These are phyloP conservation scores for Dicentrarchus labrax DNA, from an alignment of 2,113 vertebrate species.

Conservation along the genomic window DNA sequence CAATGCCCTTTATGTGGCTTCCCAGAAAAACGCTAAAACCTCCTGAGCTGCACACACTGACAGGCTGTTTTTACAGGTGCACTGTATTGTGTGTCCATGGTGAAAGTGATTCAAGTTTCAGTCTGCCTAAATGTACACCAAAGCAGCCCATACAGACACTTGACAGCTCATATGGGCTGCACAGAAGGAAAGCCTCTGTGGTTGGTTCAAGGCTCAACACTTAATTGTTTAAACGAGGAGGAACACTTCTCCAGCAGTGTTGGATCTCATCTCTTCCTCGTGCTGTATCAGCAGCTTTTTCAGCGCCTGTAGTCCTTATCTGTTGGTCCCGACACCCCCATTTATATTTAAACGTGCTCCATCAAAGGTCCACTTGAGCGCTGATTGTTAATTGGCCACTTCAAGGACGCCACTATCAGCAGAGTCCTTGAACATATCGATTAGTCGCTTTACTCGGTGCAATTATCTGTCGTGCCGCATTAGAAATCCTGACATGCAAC, in stretches of 20 bases:
- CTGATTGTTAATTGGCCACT: slow-evolving; percentile 71
- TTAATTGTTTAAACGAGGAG: slow-evolving; percentile 28
- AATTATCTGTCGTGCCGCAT: slow-evolving; percentile 69
- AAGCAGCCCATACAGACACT: slow-evolving; percentile 21
- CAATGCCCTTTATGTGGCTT: slow-evolving; percentile 67
- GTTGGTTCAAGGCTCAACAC: slow-evolving; percentile 10
- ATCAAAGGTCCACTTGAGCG: slow-evolving; percentile 52
- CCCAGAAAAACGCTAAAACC: slow-evolving; percentile 46
- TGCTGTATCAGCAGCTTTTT: slow-evolving; percentile 68
- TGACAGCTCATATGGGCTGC: slow-evolving; percentile 2
- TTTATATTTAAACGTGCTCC: slow-evolving; percentile 68
- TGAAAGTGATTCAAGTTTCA: slow-evolving; percentile 67
- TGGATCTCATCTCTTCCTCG: slow-evolving; percentile 28
- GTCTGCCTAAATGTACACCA: slow-evolving; percentile 22
- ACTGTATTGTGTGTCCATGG: slow-evolving; percentile 63
- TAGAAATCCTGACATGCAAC: slow-evolving; percentile 63
- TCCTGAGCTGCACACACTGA: slow-evolving; percentile 40
- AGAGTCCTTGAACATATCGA: slow-evolving; percentile 79
- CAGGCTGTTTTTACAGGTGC: slow-evolving; percentile 77
- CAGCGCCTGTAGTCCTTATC: slow-evolving; percentile 40
- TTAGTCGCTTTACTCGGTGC: slow-evolving; percentile 66
- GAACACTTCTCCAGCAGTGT: slow-evolving; percentile 22
- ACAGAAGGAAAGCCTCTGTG: not conserved
- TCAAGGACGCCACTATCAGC: slow-evolving; percentile 70
- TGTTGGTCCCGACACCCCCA: slow-evolving; percentile 36